Base-by-base conservation (phyloP, 2,888 invertebrate genomes). In the Ochropacha duplaris region DNA sequence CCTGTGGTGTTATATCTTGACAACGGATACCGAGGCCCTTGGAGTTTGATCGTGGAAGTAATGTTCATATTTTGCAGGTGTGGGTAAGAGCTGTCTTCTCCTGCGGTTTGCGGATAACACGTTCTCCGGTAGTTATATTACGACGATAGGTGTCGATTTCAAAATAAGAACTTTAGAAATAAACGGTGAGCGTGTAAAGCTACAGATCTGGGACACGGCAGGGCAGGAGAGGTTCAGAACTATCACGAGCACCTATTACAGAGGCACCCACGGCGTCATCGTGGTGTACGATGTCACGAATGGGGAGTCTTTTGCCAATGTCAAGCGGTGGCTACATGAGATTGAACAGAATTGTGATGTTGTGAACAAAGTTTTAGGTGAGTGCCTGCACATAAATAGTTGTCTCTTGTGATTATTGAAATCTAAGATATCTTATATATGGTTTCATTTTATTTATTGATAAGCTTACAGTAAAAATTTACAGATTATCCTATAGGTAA, bases 311-410 rank as follows among this genome's bases (percentile, higher is more conserved):
- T 99, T 99, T 93, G 99, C 99, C 63, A 99, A 99, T 90, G 99
- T 99, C 2, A 99, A 99, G 87, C 94, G 99, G 84, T 99, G 99
- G 99, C 94, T 99, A 57, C 98, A 99, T 86, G 99, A 99, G 94
- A 99, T 99, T 71, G 99, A 99, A 86, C 98, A 99, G 86, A 99
- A 99, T 94, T 99, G 99, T 95, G 99, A 99, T 94, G 97, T 98
- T 79, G 99, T 99, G 71, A 98, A 98, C 94, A 97, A 98, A 95
- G 98, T 99, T 87, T 94, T 99, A 94, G 98, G 98, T 97, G 87
- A 94, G 93, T 83, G 22, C 50, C 22, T 55, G 49, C 50, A 22
- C 34, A 28, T 50, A 8, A 8, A 8, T 31, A 31, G 3, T 31
- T 31, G 3, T 12, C 12, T 4, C 3, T 19, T 9, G 19, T 44